Percentiles rank a stretch among this genome's conserved stretches.
phyloP scores from a whole-genome alignment of 1,140 invertebrate genomes.

The Drosophila subpulchrella region DNA sequence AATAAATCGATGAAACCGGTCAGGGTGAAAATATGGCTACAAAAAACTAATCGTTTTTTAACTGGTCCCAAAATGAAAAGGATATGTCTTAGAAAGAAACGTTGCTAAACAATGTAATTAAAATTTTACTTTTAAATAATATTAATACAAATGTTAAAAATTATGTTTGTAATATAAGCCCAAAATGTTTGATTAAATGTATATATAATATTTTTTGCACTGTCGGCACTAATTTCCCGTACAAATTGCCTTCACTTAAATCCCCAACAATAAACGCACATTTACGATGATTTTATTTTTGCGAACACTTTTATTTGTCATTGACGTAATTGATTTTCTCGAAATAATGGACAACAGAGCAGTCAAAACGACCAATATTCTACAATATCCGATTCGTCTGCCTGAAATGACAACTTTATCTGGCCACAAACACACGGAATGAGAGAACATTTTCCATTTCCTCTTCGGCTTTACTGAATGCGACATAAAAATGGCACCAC shows the following conservation, averaged over 20 bases:
- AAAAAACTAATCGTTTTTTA: neutral
- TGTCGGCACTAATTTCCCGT: neutral
- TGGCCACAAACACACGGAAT: slow-evolving; percentile 19
- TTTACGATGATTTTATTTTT: slow-evolving; percentile 6
- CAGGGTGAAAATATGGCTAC: neutral
- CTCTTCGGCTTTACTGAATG: slow-evolving; percentile 41
- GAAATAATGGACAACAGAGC: slow-evolving; percentile 33
- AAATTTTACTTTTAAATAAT: too few relatives aligned
- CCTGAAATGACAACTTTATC: slow-evolving; percentile 42
- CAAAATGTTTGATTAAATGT: neutral
- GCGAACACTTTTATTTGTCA: slow-evolving; percentile 30
- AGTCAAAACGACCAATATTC: slow-evolving; percentile 37
- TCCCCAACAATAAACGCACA: slow-evolving; percentile 8
- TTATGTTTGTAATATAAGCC: too few relatives aligned
- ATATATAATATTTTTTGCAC: neutral
- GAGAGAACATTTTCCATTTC: slow-evolving; percentile 34
- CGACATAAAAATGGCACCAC: slow-evolving; percentile 38
- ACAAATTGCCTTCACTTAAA: slow-evolving; percentile 22
- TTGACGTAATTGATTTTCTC: slow-evolving; percentile 49
- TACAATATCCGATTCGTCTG: slow-evolving; percentile 32
- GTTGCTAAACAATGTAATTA: too few relatives aligned
- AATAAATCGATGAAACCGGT: slow-evolving; percentile 49
- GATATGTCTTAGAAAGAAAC: too few relatives aligned
- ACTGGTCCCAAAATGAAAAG: neutral
- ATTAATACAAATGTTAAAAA: too few relatives aligned